phyloP scores from a whole-genome alignment of 2,888 invertebrate genomes.

The Lissonota sp. region DNA sequence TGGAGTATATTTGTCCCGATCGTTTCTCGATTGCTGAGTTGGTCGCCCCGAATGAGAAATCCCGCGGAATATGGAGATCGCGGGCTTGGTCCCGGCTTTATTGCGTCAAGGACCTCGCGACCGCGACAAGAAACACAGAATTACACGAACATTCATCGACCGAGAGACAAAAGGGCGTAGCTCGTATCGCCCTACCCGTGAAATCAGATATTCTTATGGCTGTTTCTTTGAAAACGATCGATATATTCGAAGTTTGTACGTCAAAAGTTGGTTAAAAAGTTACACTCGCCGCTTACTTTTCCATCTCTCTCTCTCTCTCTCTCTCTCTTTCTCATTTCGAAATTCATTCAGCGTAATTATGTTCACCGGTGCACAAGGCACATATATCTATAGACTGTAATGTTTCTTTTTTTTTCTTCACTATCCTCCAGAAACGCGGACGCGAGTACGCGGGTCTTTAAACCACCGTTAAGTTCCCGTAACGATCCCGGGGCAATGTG shows the following conservation, averaged over 20 bases:
- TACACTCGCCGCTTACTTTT: slow-evolving; percentile 52
- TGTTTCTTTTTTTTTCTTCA: slow-evolving; percentile 34
- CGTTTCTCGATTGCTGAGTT: slow-evolving; percentile 49
- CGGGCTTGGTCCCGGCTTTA: slow-evolving; percentile 31
- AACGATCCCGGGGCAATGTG: slow-evolving; percentile 63
- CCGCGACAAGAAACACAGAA: slow-evolving; percentile 37
- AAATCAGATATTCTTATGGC: too few relatives aligned
- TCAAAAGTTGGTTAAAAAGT: slow-evolving; percentile 58
- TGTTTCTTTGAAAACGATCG: not conserved
- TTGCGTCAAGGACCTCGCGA: slow-evolving; percentile 62
- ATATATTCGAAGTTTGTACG: slow-evolving; percentile 38
- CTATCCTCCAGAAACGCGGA: slow-evolving; percentile 46
- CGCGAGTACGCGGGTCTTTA: slow-evolving; percentile 42
- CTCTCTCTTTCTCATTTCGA: slow-evolving; percentile 7
- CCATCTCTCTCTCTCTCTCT: slow-evolving; percentile 35
- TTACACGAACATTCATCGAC: not conserved
- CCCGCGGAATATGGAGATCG: slow-evolving; percentile 49
- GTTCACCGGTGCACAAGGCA: slow-evolving; percentile 42
- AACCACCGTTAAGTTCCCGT: slow-evolving; percentile 54
- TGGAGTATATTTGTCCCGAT: slow-evolving; percentile 40
- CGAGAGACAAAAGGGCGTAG: too few relatives aligned
- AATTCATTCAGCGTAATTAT: slow-evolving; percentile 60
- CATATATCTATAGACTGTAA: slow-evolving; percentile 42
- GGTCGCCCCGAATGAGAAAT: slow-evolving; percentile 42
- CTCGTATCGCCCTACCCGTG: too few relatives aligned